Percentiles rank a stretch among this genome's conserved stretches.
Evolutionary conservation across 2,888 invertebrate genomes (phyloP).

Genomic region (Stenodema calcarata): DNA sequence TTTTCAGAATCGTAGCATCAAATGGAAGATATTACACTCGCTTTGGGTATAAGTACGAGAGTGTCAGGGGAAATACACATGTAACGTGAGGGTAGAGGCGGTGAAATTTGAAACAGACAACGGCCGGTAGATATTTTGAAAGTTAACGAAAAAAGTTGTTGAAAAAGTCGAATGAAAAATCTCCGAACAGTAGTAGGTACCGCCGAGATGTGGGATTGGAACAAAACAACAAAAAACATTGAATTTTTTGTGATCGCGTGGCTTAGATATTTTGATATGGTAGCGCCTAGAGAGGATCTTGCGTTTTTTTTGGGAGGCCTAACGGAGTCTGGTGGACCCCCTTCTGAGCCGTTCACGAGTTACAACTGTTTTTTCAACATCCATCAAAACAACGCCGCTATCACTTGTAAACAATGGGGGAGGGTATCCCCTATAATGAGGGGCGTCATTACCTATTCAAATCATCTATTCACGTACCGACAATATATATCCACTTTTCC

Average conservation of each 20-base stretch:
- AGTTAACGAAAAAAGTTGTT: neutral
- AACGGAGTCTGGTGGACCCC: slow-evolving; percentile 8
- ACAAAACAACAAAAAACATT: neutral
- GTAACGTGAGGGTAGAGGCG: too few relatives aligned
- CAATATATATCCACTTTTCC: neutral
- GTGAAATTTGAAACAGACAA: too few relatives aligned
- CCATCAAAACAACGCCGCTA: slow-evolving; percentile 26
- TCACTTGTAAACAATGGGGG: slow-evolving; percentile 32
- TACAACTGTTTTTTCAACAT: slow-evolving; percentile 22
- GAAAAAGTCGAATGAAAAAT: neutral
- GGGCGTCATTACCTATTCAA: slow-evolving; percentile 28
- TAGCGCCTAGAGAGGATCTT: neutral
- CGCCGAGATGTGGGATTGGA: neutral
- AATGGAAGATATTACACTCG: too few relatives aligned
- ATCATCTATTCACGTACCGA: slow-evolving; percentile 1
- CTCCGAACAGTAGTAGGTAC: neutral
- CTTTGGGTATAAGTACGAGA: too few relatives aligned
- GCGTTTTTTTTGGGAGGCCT: neutral
- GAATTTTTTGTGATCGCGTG: neutral
- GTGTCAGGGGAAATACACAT: too few relatives aligned
- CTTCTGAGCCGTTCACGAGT: slow-evolving; percentile 29
- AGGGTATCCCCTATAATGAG: neutral
- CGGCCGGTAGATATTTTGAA: neutral
- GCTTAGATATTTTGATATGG: neutral
- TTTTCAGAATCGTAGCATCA: too few relatives aligned